A percentile compares a stretch with the other conserved stretches of the same genome.
Conservation (phyloP, 2,797 vertebrate species). For the Phrynocephalus vlangalii region DNA sequence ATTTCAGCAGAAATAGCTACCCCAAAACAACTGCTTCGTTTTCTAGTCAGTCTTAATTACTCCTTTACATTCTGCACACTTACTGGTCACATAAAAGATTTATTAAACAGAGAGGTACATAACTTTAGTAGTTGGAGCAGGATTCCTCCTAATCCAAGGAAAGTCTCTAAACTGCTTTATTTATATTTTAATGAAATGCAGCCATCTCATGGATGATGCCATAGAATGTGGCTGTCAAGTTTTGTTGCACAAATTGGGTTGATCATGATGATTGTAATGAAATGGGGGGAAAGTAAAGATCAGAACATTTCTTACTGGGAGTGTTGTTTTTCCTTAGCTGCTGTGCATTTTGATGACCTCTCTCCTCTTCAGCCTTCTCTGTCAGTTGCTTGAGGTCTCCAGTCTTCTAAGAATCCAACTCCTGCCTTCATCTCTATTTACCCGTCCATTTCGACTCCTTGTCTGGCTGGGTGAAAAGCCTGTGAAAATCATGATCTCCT, state of each 20-base stretch:
- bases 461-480: conserved; percentile 37
- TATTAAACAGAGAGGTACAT: background rate
- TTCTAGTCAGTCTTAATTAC: background rate
- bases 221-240: background rate
- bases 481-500: conserved; percentile 45
- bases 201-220: background rate
- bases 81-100: background rate
- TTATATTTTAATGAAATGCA: background rate
- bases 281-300: background rate
- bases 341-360: conserved; percentile 48
- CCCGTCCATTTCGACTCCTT: conserved; percentile 5
- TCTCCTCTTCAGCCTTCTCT: conserved; percentile 51
- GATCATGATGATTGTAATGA: background rate
- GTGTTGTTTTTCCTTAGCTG: conserved; percentile 51
- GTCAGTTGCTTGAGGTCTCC: conserved; percentile 52
- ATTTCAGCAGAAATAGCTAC: too few relatives aligned
- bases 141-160: background rate
- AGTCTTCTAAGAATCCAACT: conserved; percentile 44
- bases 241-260: background rate
- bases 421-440: conserved; percentile 46
- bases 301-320: background rate
- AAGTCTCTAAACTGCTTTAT: too few relatives aligned
- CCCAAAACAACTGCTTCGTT: background rate
- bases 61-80: background rate
- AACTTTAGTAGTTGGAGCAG: background rate